Evolutionary conservation across 2,888 invertebrate genomes (phyloP).

Genomic region (Chymomyza fuscimana): DNA sequence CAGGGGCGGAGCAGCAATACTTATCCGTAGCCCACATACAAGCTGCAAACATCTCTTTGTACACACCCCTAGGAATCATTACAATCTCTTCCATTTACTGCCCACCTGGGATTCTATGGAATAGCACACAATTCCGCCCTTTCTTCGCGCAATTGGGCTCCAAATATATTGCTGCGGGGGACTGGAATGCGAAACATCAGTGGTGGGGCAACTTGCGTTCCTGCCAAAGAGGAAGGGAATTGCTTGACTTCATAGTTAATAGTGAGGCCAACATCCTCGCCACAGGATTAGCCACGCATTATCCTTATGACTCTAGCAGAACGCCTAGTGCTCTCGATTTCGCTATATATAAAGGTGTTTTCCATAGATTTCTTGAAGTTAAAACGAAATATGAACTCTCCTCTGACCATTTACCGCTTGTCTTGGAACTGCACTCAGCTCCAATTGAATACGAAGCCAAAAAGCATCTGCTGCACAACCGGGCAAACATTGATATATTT

Average conservation of each 20-base stretch:
- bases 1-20: too few species aligned
- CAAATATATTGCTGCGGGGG: not conserved
- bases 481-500: not conserved
- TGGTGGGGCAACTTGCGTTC: not conserved
- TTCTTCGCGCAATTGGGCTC: not conserved
- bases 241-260: not conserved
- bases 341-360: not conserved
- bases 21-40: too few species aligned
- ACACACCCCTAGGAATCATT: too few species aligned
- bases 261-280: not conserved
- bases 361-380: not conserved
- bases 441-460: not conserved
- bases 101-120: too few species aligned
- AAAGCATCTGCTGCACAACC: not conserved
- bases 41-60: too few species aligned
- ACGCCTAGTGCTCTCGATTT: not conserved
- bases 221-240: not conserved
- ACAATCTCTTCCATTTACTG: too few species aligned
- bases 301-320: not conserved
- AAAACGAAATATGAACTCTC: too few species aligned
- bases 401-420: too few species aligned
- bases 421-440: not conserved
- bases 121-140: too few species aligned
- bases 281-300: not conserved
- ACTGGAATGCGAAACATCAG: not conserved